Evolutionary conservation across 1,140 invertebrate genomes (phyloP).

Genomic region (Drosophila asahinai): DNA sequence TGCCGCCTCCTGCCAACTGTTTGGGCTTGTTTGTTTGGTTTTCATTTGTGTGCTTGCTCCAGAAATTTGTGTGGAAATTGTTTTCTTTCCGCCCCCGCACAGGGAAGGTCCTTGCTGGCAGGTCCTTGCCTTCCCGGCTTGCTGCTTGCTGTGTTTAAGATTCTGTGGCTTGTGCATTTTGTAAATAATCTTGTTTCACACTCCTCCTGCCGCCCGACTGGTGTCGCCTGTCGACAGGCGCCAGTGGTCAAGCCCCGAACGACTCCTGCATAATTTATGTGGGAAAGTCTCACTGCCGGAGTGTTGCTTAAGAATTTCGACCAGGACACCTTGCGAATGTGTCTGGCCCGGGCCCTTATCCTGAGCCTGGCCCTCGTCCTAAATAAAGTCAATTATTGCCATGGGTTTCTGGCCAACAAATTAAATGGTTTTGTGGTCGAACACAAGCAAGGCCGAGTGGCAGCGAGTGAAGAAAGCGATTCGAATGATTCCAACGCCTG

Average conservation of each 20-base stretch:
- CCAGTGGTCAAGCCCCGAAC: conserved; percentile 38
- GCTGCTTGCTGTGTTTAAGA: conserved; percentile 69
- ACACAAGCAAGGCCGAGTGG: conserved; percentile 4
- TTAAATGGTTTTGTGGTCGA: conserved; percentile 70
- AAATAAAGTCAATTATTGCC: conserved; percentile 70
- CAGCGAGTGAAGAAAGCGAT: conserved; percentile 22
- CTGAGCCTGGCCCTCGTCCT: not conserved
- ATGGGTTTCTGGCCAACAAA: conserved; percentile 70
- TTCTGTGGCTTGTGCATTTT: conserved; percentile 78
- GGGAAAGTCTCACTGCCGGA: conserved; percentile 68
- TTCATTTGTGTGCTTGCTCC: conserved; percentile 52
- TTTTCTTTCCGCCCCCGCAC: conserved; percentile 58
- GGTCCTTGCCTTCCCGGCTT: conserved; percentile 1
- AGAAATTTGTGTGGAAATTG: conserved; percentile 80
- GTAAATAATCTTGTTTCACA: conserved; percentile 80
- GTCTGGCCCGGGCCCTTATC: not conserved
- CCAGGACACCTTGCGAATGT: conserved; percentile 50
- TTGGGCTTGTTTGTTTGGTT: conserved; percentile 45
- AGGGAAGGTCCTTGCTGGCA: conserved; percentile 21
- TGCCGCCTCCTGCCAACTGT: conserved; percentile 40
- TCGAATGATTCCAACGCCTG: not conserved
- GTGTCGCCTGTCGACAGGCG: conserved; percentile 39
- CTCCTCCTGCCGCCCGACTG: not conserved
- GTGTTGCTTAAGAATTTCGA: conserved; percentile 72
- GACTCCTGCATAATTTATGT: conserved; percentile 74